phyloP scores from a whole-genome alignment of 2,113 vertebrate genomes.

The Fulica atra region DNA sequence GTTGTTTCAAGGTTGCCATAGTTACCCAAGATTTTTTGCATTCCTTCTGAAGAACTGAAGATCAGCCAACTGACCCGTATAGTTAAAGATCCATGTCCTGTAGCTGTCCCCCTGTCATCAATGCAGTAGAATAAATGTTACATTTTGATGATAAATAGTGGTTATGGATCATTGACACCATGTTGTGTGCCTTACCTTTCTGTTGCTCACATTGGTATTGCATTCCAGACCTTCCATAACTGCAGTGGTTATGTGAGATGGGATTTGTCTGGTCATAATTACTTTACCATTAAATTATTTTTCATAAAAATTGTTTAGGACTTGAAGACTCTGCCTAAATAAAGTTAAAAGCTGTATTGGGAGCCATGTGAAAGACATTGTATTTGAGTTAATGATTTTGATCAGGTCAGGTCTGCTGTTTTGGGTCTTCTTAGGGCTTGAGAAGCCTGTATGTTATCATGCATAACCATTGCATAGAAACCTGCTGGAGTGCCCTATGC shows the following conservation, averaged over 20 bases:
- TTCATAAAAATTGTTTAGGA: not conserved
- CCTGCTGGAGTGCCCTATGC: not conserved
- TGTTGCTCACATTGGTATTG: not conserved
- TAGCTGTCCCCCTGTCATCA: not conserved
- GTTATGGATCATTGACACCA: not conserved
- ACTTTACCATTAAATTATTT: not conserved
- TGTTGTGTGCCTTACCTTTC: not conserved
- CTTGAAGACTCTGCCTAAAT: accelerated
- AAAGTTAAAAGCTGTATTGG: not conserved
- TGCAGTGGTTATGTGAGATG: not conserved
- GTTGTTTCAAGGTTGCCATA: not conserved
- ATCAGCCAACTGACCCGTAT: not conserved
- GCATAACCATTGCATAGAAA: not conserved
- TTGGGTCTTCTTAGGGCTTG: not conserved
- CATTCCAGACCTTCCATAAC: not conserved
- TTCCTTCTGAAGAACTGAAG: not conserved
- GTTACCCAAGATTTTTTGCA: not conserved
- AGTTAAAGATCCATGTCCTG: not conserved
- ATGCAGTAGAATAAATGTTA: not conserved
- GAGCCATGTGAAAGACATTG: not conserved
- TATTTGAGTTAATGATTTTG: not conserved
- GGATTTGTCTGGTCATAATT: not conserved
- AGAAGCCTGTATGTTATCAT: not conserved
- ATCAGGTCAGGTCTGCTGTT: not conserved
- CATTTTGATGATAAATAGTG: not conserved